Base-by-base conservation (phyloP, 2,888 invertebrate species). In the Polietes domitor region DNA sequence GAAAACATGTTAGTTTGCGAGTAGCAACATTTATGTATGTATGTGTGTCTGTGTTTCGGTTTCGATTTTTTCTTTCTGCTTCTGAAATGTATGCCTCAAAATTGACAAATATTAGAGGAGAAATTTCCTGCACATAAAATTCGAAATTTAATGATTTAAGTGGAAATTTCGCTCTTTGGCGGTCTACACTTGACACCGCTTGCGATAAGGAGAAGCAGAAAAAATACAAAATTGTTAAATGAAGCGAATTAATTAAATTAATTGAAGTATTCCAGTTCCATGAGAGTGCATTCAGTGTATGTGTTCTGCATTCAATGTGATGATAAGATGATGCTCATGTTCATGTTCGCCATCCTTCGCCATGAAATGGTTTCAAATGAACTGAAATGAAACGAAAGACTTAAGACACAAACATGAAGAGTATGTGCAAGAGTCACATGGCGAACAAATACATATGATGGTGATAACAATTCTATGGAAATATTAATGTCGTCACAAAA, bases 21-120 rank as follows among this genome's bases (percentile, higher is more conserved):
- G 61, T n/a, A 63, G 32, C 24, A 24, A 21, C 2, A 37, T 65
- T 19, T 28, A 17, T 37, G 28, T 41, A 19, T 9, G 37, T 41
- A 10, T 53, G 6, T 7, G 19, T 21, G n/a, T n/a, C n/a, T n/a
- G n/a, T n/a, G 24, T 55, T 21, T 55, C 55, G 32, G 17, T 41
- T 65, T 21, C 37, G 41, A 41, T 41, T 41, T 68, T 68, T 19
- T 41, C 43, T 68, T 12, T 65, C 19, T 5, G n/a, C 41, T 12
- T 41, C 41, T 43, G 41, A 77, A 76, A 72, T 80, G 68, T 61
- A 72, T 80, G 76, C 61, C 63, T 47, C 68, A 53, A 76, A 81
- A 81, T 72, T 81, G 75, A 72, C 72, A 84, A 78, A 78, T 83
- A 71, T 78, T 43, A 37, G 71, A 58, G 65, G 84, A 76, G 81